Base-by-base conservation (phyloP, 1,140 invertebrate genomes). In the Pseudachorutes palmiensis region DNA sequence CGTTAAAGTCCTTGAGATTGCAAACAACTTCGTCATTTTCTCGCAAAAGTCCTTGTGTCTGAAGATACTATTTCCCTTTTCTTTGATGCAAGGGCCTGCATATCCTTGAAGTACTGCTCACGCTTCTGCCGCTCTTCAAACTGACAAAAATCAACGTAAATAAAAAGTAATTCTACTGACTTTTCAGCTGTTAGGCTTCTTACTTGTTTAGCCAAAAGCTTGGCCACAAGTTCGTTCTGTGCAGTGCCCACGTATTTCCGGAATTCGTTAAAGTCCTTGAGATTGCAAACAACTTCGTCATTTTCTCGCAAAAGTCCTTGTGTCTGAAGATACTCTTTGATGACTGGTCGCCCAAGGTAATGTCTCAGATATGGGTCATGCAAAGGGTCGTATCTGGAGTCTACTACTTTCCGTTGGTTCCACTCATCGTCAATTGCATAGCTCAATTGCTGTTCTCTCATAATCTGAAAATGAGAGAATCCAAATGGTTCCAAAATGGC, bases 211-310 rank as follows among this genome's bases (percentile, higher is more conserved):
- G 36, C 36, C 19, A 45, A 45, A 16, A 55, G 14, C 24, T 55
- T 22, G 24, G 51, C 51, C 12, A 55, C 14, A 5, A 9, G 51
- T 22, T 55, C 51, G 51, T 55, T 55, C 5, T 55, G 51, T 9
- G 12, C 24, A 9, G 5, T 22, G 12, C 51, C 51, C 12, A 16
- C 3, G 51, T 26, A 55, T 22, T 26, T 55, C 24, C 51, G 9
- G 51, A 55, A 55, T 24, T 55, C 51, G 51, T 55, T 55, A 24
- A 55, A 55, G 24, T 12, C 3, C 24, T 55, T 26, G 51, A 55
- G 51, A 22, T 12, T 55, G 24, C 51, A 55, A 24, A 55, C 24
- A 3, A 55, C 51, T 5, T 5, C 9, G 24, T 26, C 51, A 55
- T 26, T 22, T 5, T 55, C 51, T 24, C 51, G 12, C 51, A 55